Evolutionary conservation across 35 echinoderm and acorn worm genomes (phyloP), one percentile per base, ranked within the genome.

Genomic region (Ophiothrix spiculata): DNA sequence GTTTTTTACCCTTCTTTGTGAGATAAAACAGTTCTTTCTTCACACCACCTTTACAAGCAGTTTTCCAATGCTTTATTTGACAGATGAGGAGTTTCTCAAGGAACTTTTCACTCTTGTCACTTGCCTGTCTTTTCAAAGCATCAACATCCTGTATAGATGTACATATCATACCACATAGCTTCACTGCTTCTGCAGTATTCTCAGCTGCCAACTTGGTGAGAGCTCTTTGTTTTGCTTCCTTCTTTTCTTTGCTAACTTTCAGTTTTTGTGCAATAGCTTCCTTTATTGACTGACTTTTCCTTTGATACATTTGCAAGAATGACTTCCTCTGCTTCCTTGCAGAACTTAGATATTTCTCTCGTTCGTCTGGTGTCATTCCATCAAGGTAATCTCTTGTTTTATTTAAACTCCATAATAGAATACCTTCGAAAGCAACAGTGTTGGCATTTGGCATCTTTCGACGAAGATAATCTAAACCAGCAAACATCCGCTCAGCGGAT

Each of bases 401-500:
- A 40, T 90, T 90, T 25, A 90, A 32, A 41, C 79, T 90, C 88
- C 88, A 90, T 2, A 90, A 36, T 0, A 90, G 64, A 25, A 90
- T 90, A 1, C 88, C 88, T 36, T 90, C 64, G 34, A 89, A 82
- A 3, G 84, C 84, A 76, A 86, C 84, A 31, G 76, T 87, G 21
- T 79, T 81, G 64, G 87, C 87, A 76, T 82, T 75, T 15, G 78
- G 87, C 87, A 82, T 89, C 60, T 89, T 82, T 39, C 79, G 41
- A n/a, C 63, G 12, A 31, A 82, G 32, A 32, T 82, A 74, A 35
- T 89, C 78, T 37, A 89, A 39, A 12, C 78, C 79, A 31, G 87
- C 78, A 40, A 89, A 89, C 11, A 89, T 34, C 46, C 87, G 31
- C 78, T 89, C 87, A 14, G 87, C 42, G 32, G 34, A 15, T 4